Percentiles rank a stretch among this genome's conserved stretches.
These are phyloP conservation scores for Pseudomyrmex dendroicus DNA, from an alignment of 1,140 invertebrate species.

Conservation along the genomic window DNA sequence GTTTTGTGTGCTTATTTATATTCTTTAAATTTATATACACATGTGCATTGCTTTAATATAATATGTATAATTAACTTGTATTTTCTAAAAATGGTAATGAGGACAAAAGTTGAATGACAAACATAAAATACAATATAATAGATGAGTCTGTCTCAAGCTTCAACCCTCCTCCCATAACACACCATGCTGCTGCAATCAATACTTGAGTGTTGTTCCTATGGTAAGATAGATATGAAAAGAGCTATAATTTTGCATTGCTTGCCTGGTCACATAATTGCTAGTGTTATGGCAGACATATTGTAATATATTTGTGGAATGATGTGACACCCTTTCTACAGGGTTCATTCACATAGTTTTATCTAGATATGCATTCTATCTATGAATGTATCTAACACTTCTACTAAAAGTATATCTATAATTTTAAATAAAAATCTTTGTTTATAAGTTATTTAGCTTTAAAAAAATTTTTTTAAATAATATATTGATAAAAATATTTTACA, in stretches of 20 bases:
- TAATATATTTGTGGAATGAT: conserved; percentile 58
- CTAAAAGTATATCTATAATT: not conserved
- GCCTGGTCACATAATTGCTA: not conserved
- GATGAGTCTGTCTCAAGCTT: conserved; percentile 78
- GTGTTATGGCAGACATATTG: conserved; percentile 20
- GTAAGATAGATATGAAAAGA: conserved; percentile 71
- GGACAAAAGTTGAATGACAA: conserved; percentile 64
- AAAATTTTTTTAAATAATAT: conserved; percentile 7
- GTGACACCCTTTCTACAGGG: conserved; percentile 44
- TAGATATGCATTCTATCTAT: not conserved
- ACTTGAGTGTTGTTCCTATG: conserved; percentile 82
- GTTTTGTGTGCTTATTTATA: no score
- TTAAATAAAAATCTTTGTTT: not conserved
- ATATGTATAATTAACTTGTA: not conserved
- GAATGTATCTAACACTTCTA: not conserved
- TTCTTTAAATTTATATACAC: not conserved
- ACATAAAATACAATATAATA: conserved; percentile 72
- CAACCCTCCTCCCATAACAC: conserved; percentile 78
- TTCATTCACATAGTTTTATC: conserved; percentile 29
- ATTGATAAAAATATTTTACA: not conserved
- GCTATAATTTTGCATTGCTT: conserved; percentile 29
- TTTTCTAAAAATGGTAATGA: conserved; percentile 26
- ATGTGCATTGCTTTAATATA: no score
- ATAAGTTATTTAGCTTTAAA: not conserved
- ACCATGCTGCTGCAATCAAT: conserved; percentile 83